Conservation (phyloP, 2,888 invertebrate species). For the Hydropsyche betteni region DNA sequence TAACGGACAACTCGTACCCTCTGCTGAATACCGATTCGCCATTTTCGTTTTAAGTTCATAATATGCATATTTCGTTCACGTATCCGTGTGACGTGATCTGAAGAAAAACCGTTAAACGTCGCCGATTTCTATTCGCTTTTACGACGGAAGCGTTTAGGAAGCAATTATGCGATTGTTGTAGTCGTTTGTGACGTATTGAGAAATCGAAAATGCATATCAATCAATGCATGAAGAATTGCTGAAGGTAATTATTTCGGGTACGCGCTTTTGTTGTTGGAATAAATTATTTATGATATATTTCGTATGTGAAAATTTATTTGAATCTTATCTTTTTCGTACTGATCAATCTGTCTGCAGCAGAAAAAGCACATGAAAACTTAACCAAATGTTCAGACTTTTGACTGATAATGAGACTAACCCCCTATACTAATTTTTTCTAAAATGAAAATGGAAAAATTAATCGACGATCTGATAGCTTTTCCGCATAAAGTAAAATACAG, state of each 20-base stretch:
- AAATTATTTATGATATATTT: neutral
- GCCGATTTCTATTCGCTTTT: constrained; percentile 23
- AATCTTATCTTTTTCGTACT: too few species aligned
- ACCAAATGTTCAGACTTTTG: neutral
- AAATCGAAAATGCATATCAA: too few species aligned
- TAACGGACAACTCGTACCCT: constrained; percentile 17
- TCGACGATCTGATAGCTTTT: neutral
- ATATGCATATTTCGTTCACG: too few species aligned
- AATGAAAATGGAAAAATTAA: neutral
- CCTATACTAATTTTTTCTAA: too few species aligned
- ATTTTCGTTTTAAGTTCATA: neutral
- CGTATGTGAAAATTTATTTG: too few species aligned
- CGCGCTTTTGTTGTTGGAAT: neutral
- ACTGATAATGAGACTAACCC: too few species aligned
- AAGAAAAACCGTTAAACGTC: constrained; percentile 32
- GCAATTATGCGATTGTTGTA: neutral
- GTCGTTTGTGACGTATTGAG: too few species aligned
- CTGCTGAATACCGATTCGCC: constrained; percentile 33
- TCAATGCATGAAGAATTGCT: neutral
- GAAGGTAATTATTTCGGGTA: neutral
- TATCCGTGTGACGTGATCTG: too few species aligned
- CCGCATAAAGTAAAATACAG: too few species aligned
- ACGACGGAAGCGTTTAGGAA: neutral
- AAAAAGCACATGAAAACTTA: too few species aligned
- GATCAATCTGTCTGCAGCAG: too few species aligned